Conservation (phyloP, 2,113 vertebrate species). For the Elgaria multicarinata region DNA sequence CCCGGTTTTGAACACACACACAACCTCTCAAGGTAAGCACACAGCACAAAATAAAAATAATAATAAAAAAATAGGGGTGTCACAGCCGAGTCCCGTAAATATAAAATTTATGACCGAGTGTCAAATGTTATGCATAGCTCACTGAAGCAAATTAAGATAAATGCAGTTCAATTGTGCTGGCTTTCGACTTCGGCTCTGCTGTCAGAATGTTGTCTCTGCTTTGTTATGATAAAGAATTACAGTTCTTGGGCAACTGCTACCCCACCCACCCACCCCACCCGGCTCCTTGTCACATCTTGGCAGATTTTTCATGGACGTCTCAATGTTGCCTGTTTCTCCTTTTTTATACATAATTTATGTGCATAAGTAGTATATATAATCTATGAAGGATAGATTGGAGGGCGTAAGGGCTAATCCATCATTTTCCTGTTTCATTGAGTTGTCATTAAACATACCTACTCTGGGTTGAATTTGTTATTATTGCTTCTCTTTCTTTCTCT, state of each 20-base stretch:
- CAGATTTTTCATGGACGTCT: slow-evolving; percentile 37
- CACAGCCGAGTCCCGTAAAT: slow-evolving; percentile 37
- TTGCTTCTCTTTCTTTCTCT: background rate
- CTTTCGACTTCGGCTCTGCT: slow-evolving; percentile 44
- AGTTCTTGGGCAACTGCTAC: slow-evolving; percentile 29
- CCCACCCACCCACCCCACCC: background rate
- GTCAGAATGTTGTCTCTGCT: slow-evolving; percentile 42
- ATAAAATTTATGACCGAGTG: slow-evolving; percentile 48
- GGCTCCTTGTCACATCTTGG: slow-evolving; percentile 19
- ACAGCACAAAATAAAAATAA: no score
- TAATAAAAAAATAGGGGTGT: slow-evolving; percentile 30
- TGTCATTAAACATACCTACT: background rate
- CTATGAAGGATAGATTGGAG: slow-evolving; percentile 32
- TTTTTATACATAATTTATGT: slow-evolving; percentile 32
- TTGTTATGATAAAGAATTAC: slow-evolving; percentile 61
- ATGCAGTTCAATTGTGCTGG: slow-evolving; percentile 49
- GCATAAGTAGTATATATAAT: slow-evolving; percentile 5
- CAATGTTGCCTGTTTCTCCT: slow-evolving; percentile 17
- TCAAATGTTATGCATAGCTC: slow-evolving; percentile 55
- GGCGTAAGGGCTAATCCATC: background rate
- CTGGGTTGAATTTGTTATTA: background rate
- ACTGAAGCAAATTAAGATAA: slow-evolving; percentile 67
- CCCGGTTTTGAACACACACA: slow-evolving; percentile 29
- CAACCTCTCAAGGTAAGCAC: slow-evolving; percentile 40
- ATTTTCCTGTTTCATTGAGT: slow-evolving; percentile 2